Percentiles rank a stretch among this genome's conserved stretches.
phyloP scores from a whole-genome alignment of 2,113 vertebrate species.

The Copsychus sechellarum region DNA sequence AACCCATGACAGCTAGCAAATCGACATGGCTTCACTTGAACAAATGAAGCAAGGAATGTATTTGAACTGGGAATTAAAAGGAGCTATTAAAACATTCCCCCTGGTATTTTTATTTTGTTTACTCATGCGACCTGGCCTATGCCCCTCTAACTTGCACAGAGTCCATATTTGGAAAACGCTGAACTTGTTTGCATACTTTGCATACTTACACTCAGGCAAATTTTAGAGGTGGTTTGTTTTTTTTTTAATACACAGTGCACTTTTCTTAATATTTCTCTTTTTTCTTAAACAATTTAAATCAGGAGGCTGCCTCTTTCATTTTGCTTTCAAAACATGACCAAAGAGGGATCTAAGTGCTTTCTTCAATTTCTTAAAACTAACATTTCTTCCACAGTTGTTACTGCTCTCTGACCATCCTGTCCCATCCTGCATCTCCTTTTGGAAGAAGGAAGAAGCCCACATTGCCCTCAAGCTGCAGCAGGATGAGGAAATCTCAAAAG shows the following conservation, averaged over 20 bases:
- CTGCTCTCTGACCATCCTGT: background rate
- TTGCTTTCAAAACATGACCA: conserved; percentile 61
- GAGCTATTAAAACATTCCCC: conserved; percentile 71
- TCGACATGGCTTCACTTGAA: background rate
- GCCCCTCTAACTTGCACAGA: conserved; percentile 11
- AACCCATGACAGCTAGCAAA: background rate
- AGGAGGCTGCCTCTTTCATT: conserved; percentile 47
- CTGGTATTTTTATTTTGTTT: conserved; percentile 75
- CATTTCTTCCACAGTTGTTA: background rate
- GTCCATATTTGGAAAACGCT: conserved; percentile 74
- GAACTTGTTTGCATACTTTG: conserved; percentile 59
- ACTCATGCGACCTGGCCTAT: conserved; percentile 66
- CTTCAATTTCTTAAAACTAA: conserved; percentile 25
- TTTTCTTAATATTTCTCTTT: conserved; percentile 45
- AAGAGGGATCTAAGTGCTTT: conserved; percentile 52
- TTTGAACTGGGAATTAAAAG: conserved; percentile 65
- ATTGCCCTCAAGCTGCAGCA: background rate
- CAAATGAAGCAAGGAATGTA: conserved; percentile 52
- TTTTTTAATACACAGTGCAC: background rate
- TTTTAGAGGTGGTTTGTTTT: background rate
- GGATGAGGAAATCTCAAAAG: background rate
- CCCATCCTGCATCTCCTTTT: background rate
- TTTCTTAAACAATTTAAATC: conserved; percentile 68
- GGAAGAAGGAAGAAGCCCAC: background rate
- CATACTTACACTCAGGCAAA: conserved; percentile 65